Percentiles rank a stretch among this genome's conserved stretches.
Evolutionary conservation across 2,797 vertebrate species (phyloP).

Genomic region (Alauda arvensis): DNA sequence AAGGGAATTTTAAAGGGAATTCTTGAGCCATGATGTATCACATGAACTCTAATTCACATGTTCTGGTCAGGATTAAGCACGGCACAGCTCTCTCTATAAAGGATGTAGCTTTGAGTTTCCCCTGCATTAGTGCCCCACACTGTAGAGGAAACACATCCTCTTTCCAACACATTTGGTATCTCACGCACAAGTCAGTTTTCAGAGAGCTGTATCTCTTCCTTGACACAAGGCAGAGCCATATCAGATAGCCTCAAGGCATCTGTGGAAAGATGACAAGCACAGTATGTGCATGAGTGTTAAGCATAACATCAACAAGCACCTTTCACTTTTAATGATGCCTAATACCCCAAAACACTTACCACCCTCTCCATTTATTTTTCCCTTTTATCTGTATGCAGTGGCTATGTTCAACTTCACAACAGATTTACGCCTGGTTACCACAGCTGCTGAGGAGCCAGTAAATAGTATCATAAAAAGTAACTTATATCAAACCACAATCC

Average conservation of each 20-base stretch:
- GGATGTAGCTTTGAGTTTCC: not conserved
- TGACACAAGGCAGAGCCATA: not conserved
- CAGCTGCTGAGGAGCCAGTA: not conserved
- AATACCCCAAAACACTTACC: not conserved
- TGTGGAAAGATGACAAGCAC: not conserved
- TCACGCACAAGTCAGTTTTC: not conserved
- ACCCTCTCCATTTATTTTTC: not conserved
- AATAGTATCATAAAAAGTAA: not conserved
- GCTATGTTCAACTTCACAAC: not conserved
- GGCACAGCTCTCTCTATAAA: not conserved
- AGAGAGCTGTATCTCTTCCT: not conserved
- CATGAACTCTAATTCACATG: not conserved
- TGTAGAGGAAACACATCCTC: not conserved
- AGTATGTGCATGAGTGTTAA: not conserved
- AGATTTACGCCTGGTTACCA: not conserved
- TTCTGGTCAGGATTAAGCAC: not conserved
- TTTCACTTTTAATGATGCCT: not conserved
- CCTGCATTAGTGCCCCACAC: not conserved
- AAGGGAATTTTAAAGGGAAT: not conserved
- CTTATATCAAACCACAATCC: not conserved
- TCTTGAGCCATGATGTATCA: not conserved
- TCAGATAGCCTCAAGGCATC: not conserved
- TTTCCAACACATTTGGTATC: not conserved
- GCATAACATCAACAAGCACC: not conserved
- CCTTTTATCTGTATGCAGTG: not conserved